These are phyloP conservation scores for Lycaena phlaeas DNA, from an alignment of 2,888 invertebrate species.

Conservation along the genomic window DNA sequence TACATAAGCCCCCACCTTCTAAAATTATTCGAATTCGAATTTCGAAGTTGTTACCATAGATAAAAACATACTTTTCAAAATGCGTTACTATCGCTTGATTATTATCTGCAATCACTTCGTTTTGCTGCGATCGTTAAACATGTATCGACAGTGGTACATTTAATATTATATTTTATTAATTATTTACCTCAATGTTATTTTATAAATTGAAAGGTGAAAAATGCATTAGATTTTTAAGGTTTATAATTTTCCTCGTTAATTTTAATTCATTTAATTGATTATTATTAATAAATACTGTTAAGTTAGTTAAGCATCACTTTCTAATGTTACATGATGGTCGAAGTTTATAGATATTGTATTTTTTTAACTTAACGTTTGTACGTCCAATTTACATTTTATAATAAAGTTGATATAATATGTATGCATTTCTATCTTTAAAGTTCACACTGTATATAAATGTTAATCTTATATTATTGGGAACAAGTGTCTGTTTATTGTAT, in stretches of 20 bases:
- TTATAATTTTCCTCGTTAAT: constrained; percentile 6
- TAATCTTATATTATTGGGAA: constrained; percentile 38
- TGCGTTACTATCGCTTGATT: neutral
- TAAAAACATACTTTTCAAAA: constrained; percentile 6
- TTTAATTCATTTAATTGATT: constrained; percentile 8
- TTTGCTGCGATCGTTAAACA: neutral
- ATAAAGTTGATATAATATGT: constrained; percentile 38
- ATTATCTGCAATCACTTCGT: neutral
- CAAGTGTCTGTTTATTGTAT: constrained; percentile 48
- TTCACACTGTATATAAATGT: constrained; percentile 49
- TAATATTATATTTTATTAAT: constrained; percentile 6
- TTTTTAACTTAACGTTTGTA: constrained; percentile 46
- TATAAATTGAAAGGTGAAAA: constrained; percentile 5
- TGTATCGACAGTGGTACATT: neutral
- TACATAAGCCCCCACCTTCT: constrained; percentile 36
- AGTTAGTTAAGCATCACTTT: constrained; percentile 59
- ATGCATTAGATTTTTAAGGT: constrained; percentile 9
- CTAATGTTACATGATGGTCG: constrained; percentile 40
- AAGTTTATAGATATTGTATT: constrained; percentile 46
- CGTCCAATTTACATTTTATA: constrained; percentile 59
- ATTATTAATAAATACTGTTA: constrained; percentile 30
- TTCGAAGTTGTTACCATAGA: constrained; percentile 19
- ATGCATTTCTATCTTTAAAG: constrained; percentile 49
- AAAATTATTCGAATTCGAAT: constrained; percentile 19
- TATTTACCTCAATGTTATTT: constrained; percentile 10